Percentiles rank a stretch among this genome's conserved stretches.
phyloP scores from a whole-genome alignment of 2,113 vertebrate genomes.

The Verasper variegatus region DNA sequence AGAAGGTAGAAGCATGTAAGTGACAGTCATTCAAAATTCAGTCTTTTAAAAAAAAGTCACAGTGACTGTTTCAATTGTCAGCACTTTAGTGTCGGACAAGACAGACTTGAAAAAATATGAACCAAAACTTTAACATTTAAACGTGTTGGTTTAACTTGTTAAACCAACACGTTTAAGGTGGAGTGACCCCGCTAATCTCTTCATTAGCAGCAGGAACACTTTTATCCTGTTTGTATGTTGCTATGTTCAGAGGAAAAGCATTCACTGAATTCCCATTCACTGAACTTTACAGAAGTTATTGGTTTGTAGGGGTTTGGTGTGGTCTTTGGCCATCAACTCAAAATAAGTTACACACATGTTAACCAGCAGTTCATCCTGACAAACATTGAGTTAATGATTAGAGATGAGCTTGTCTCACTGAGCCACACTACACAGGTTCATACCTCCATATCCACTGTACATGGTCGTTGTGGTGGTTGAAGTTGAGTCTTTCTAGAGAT shows the following conservation, averaged over 20 bases:
- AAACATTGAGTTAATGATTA: slow-evolving; percentile 53
- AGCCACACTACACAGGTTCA: slow-evolving; percentile 9
- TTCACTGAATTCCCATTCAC: neutral
- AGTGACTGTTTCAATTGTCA: neutral
- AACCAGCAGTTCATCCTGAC: slow-evolving; percentile 26
- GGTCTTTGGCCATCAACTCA: neutral
- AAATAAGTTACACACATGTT: slow-evolving; percentile 40
- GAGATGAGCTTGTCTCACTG: neutral
- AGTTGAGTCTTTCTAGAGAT: neutral
- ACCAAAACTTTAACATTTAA: neutral
- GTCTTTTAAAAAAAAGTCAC: too few relatives aligned
- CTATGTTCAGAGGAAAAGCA: neutral
- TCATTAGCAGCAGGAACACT: neutral
- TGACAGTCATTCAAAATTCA: neutral
- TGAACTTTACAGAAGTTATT: neutral
- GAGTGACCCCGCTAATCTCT: neutral
- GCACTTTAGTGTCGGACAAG: neutral
- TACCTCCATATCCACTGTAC: slow-evolving; percentile 81
- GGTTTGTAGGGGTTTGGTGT: neutral
- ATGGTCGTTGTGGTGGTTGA: slow-evolving; percentile 45
- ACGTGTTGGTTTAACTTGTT: too few relatives aligned
- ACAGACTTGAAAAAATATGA: neutral
- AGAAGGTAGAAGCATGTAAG: too few relatives aligned
- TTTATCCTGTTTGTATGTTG: neutral
- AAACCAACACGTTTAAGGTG: too few relatives aligned